phyloP scores from a whole-genome alignment of 2,113 vertebrate species.

The Anthoscopus minutus region DNA sequence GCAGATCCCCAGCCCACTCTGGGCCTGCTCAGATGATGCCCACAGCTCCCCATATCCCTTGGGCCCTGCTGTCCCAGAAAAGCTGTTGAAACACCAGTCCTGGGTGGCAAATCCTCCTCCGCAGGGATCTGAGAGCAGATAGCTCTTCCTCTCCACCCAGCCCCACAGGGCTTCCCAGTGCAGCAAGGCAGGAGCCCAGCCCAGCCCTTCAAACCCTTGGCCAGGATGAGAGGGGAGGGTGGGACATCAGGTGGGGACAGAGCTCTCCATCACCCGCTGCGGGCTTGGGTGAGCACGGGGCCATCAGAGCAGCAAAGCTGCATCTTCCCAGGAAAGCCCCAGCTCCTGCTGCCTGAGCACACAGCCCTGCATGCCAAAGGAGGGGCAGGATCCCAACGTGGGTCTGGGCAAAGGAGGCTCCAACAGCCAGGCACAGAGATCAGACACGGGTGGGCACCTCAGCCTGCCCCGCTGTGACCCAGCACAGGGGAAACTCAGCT shows the following conservation, averaged over 20 bases:
- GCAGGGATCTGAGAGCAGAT: not conserved
- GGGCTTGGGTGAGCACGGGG: rapidly evolving
- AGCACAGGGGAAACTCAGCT: not conserved
- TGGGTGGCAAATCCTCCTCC: not conserved
- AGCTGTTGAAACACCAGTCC: not conserved
- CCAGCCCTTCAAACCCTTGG: not conserved
- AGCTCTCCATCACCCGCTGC: rapidly evolving
- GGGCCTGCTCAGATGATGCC: not conserved
- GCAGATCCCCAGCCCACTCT: not conserved
- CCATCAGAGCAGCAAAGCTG: not conserved
- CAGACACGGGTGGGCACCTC: not conserved
- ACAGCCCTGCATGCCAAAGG: not conserved
- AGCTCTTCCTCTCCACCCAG: not conserved
- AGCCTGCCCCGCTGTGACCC: rapidly evolving
- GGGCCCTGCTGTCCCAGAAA: not conserved
- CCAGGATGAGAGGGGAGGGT: not conserved
- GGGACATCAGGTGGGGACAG: not conserved
- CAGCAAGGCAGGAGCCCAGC: not conserved
- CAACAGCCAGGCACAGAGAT: not conserved
- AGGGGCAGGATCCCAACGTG: not conserved
- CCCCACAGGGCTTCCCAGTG: not conserved
- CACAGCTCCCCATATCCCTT: not conserved
- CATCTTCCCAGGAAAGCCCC: not conserved
- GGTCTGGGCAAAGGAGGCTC: not conserved
- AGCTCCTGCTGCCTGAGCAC: not conserved